Evolutionary conservation across 1,140 invertebrate species (phyloP).

Genomic region (Aethina tumida): DNA sequence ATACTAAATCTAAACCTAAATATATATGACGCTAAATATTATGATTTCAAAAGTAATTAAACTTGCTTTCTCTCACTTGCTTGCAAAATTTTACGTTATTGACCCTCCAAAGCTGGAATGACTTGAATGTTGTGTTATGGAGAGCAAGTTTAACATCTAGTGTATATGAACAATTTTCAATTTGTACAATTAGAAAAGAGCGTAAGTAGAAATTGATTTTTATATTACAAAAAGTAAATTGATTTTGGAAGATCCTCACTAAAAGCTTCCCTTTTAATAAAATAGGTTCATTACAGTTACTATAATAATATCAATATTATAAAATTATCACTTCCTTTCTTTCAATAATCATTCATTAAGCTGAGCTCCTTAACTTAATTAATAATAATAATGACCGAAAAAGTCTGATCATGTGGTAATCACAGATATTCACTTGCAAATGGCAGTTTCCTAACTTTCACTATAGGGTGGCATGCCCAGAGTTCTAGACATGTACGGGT

Average conservation of each 20-base stretch:
- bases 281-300: too few relatives aligned
- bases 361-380: slow-evolving; percentile 32
- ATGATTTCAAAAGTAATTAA: too few relatives aligned
- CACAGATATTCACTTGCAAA: slow-evolving; percentile 38
- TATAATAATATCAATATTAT: too few relatives aligned
- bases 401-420: slow-evolving; percentile 36
- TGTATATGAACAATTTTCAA: neutral
- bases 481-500: slow-evolving; percentile 32
- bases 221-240: slow-evolving; percentile 5
- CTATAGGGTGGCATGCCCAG: slow-evolving; percentile 33
- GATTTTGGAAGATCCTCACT: slow-evolving; percentile 22
- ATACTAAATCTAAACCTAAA: too few relatives aligned
- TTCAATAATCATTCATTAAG: too few relatives aligned
- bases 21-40: too few relatives aligned
- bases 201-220: slow-evolving; percentile 12
- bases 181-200: slow-evolving; percentile 17
- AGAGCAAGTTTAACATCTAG: neutral
- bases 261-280: slow-evolving; percentile 33
- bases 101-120: too few relatives aligned
- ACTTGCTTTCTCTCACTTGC: too few relatives aligned
- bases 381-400: slow-evolving; percentile 31
- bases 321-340: slow-evolving; percentile 37
- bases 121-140: neutral
- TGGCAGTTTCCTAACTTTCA: slow-evolving; percentile 36
- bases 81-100: too few relatives aligned